Evolutionary conservation across 2,113 vertebrate species (phyloP).

Genomic region (Phalacrocorax aristotelis): DNA sequence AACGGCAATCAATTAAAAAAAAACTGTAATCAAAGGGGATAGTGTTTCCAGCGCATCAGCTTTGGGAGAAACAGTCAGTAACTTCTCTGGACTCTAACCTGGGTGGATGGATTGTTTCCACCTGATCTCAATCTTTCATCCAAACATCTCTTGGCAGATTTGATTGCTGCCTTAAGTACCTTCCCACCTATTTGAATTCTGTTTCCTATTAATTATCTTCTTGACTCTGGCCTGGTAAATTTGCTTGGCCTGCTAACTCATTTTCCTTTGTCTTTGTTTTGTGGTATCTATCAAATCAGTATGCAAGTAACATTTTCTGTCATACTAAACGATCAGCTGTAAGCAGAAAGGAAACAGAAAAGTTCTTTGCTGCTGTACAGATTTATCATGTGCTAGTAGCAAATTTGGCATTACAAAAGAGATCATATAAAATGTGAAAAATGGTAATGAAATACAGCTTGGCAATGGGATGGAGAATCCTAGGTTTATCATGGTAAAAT

Average conservation of each 20-base stretch:
- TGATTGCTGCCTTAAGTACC: accelerated
- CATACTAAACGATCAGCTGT: not conserved
- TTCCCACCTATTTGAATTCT: not conserved
- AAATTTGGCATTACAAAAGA: not conserved
- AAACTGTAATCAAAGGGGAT: too few species aligned
- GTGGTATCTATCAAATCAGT: not conserved
- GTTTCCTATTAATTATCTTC: not conserved
- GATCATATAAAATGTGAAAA: not conserved
- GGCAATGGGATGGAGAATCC: not conserved
- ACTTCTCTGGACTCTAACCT: not conserved
- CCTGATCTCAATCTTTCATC: not conserved
- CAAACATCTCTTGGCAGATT: not conserved
- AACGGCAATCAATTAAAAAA: not conserved
- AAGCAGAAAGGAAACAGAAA: not conserved
- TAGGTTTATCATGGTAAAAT: not conserved
- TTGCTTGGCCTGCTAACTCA: not conserved
- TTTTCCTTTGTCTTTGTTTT: not conserved
- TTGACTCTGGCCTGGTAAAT: not conserved
- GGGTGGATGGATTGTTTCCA: not conserved
- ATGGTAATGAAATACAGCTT: not conserved
- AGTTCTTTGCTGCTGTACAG: not conserved
- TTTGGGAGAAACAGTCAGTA: not conserved
- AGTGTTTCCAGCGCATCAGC: not conserved
- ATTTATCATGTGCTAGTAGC: not conserved
- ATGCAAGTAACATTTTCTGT: not conserved